Base-by-base conservation (phyloP, 1,140 invertebrate species). In the Microplitis mediator region DNA sequence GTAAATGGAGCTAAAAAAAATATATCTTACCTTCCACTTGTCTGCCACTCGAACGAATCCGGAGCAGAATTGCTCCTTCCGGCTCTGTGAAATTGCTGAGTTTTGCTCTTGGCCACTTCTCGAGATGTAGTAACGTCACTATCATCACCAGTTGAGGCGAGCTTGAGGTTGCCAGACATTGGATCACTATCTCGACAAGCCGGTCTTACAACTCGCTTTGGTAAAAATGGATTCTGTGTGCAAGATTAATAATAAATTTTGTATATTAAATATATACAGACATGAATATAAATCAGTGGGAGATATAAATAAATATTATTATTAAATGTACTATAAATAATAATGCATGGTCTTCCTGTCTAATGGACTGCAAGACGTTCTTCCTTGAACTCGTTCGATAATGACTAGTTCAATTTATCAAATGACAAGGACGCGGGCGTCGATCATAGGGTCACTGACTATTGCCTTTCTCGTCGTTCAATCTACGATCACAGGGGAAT, bases 61-160 rank as follows among this genome's bases (percentile, higher is more conserved):
- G 93, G 92, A 23, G 92, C 92, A 9, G 92, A 93, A 80, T 93
- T 91, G 39, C 92, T 93, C 65, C 92, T 86, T 14, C 91, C 91
- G n/a, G 90, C 87, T 69, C 86, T 83, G 60, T 85, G 80, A 64
- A 85, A 85, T 61, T 78, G 73, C 66, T 82, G 75, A 0, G 81
- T 71, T 72, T 80, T 83, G 0, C 63, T 76, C 56, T 77, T 75
- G 77, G 80, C 75, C 39, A 56, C 16, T 51, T 73, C 67, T n/a
- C 6, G 31, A 4, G 14, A 31, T 34, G 51, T 3, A 3, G 54
- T 6, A 50, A 77, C 73, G 67, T 76, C 79, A 51, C 52, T 51
- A 68, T 71, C 70, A 51, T 65, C 62, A 23, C 76, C 65, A n/a
- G 78, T 32, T 11, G 76, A 77, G 9, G 64, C 16, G 35, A 56